Conservation (phyloP, 2,888 invertebrate genomes). For the Norana najaformis region DNA sequence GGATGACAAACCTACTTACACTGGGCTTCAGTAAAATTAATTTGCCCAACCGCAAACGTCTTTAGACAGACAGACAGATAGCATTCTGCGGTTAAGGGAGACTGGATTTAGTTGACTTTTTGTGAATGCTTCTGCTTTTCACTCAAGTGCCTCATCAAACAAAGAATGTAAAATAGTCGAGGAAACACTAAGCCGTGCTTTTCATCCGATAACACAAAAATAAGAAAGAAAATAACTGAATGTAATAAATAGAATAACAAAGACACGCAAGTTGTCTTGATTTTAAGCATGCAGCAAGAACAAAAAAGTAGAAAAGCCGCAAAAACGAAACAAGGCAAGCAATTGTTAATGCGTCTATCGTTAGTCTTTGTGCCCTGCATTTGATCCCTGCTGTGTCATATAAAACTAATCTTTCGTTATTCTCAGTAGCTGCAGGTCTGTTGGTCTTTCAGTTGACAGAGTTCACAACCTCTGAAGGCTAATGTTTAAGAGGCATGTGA, state of each 20-base stretch:
- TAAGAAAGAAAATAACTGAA: no score
- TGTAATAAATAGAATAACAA: neutral
- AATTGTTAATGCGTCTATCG: neutral
- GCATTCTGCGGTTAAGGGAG: neutral
- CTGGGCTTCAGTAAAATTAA: neutral
- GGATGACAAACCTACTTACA: neutral
- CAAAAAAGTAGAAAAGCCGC: neutral
- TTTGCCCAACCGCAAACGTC: neutral
- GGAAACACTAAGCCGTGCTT: no score
- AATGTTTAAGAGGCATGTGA: neutral
- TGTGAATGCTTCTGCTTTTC: neutral
- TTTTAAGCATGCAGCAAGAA: neutral
- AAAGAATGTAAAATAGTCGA: neutral
- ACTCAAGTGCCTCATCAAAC: no score
- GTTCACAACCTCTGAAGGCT: neutral
- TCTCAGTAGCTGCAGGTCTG: neutral
- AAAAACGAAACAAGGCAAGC: neutral
- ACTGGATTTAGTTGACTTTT: neutral
- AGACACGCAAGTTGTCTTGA: no score
- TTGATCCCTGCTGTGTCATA: neutral
- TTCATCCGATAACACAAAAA: no score
- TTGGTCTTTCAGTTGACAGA: neutral
- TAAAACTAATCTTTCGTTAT: neutral
- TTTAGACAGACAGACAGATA: neutral
- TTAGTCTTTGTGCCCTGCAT: neutral